Percentiles rank a stretch among this genome's conserved stretches.
phyloP scores from a whole-genome alignment of 2,888 invertebrate genomes.

The Spicauda simplicius region DNA sequence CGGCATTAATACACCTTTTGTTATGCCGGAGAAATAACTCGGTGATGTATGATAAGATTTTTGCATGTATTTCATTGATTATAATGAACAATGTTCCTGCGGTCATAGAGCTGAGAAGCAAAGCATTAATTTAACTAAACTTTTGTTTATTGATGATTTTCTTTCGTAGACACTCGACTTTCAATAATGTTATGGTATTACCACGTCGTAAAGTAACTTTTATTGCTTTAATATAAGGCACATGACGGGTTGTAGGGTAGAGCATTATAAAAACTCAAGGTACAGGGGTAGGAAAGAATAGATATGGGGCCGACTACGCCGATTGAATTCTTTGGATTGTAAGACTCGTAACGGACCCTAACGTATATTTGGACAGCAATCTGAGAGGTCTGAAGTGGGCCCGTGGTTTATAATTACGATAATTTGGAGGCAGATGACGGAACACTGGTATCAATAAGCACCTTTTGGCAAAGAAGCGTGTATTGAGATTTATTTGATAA shows the following conservation, averaged over 20 bases:
- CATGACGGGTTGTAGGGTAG: slow-evolving; percentile 40
- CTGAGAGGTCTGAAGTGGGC: slow-evolving; percentile 80
- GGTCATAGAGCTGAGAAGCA: slow-evolving; percentile 56
- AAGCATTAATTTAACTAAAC: slow-evolving; percentile 77
- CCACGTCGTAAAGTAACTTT: slow-evolving; percentile 41
- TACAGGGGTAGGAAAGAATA: slow-evolving; percentile 76
- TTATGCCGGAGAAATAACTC: slow-evolving; percentile 2
- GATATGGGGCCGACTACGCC: slow-evolving; percentile 77
- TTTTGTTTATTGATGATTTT: slow-evolving; percentile 82
- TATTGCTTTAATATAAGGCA: slow-evolving; percentile 40
- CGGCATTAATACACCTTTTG: slow-evolving; percentile 17
- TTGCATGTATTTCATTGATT: slow-evolving; percentile 33
- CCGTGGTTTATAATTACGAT: slow-evolving; percentile 81
- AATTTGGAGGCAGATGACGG: slow-evolving; percentile 78
- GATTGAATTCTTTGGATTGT: slow-evolving; percentile 78
- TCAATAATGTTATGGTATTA: slow-evolving; percentile 43
- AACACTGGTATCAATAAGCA: slow-evolving; percentile 26
- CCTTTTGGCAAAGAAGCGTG: slow-evolving; percentile 16
- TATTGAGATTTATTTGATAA: neutral
- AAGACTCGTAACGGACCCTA: slow-evolving; percentile 80
- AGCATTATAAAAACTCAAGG: slow-evolving; percentile 43
- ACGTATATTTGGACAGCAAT: slow-evolving; percentile 84
- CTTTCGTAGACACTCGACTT: slow-evolving; percentile 77
- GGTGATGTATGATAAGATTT: slow-evolving; percentile 29
- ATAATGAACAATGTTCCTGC: slow-evolving; percentile 53